phyloP scores from a whole-genome alignment of 2,797 vertebrate species.

The Alauda arvensis region DNA sequence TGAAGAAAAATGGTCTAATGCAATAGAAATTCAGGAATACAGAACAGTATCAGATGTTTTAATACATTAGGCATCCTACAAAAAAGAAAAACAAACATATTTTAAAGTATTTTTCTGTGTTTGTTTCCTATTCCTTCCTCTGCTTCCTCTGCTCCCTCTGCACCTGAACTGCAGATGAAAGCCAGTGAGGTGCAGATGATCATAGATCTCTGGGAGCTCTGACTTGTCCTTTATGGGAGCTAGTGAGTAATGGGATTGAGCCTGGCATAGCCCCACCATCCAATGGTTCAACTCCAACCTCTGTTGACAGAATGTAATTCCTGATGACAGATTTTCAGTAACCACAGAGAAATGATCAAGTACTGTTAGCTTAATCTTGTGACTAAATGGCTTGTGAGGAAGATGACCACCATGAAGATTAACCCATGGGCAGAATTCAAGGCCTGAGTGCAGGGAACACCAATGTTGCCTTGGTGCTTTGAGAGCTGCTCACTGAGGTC shows the following conservation, averaged over 20 bases:
- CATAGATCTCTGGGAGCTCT: not conserved
- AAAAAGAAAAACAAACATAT: accelerated
- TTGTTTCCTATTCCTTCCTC: not conserved
- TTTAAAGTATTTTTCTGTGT: not conserved
- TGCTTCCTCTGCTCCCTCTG: not conserved
- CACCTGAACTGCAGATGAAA: not conserved
- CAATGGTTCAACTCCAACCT: not conserved
- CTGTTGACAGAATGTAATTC: not conserved
- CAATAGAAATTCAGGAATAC: not conserved
- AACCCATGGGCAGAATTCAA: not conserved
- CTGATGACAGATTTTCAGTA: not conserved
- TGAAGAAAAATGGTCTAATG: not conserved
- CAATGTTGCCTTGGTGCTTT: not conserved
- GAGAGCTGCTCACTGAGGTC: not conserved
- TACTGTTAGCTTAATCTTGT: not conserved
- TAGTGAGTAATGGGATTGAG: not conserved
- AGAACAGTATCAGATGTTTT: not conserved
- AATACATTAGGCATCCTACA: not conserved
- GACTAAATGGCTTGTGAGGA: not conserved
- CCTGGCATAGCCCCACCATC: not conserved
- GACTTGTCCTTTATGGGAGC: not conserved
- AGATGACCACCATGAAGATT: not conserved
- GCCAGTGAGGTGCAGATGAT: not conserved
- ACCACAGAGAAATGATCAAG: not conserved
- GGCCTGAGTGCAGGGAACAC: not conserved